Evolutionary conservation across 2,113 vertebrate genomes (phyloP), one percentile per base, ranked within the genome.

Genomic region (Melierax canorus): DNA sequence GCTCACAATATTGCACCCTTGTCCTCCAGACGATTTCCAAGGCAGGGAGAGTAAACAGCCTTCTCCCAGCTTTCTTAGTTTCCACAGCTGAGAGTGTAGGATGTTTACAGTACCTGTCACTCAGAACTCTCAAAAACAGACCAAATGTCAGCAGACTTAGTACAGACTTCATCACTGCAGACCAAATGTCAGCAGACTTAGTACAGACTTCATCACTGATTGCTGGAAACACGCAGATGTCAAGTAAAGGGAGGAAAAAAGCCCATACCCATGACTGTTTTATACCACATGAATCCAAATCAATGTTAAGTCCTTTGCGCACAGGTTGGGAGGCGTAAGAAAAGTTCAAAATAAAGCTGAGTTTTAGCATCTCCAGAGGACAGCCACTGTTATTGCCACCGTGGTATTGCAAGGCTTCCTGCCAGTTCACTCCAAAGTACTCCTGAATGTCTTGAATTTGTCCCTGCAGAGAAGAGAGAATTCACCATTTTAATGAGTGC

Each of bases 31-130:
- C 8, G 98, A 96, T 98, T 97, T 97, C 98, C 97, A 98, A 99
- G 99, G 96, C 99, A 98, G 98, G 98, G 68, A 99, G 99, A 97
- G 99, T 99, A 99, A 99, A 99, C 99, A 99, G 98, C 99, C 99
- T 99, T 98, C 99, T 99, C 99, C 99, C 99, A 98, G 99, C 99
- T 98, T 98, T 98, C 93, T 98, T 97, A 98, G 93, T 97, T 98
- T 98, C 97, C 97, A 98, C 99, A 98, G 99, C 99, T 99, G 99
- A 99, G 99, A 99, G 99, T 99, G 99, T 99, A 99, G 99, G 99
- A 99, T 99, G 99, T 99, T 99, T 99, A 99, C 99, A 99, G 95
- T 98, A 97, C 98, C 99, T 99, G 98, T 97, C 98, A 60, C 99
- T 99, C 98, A 98, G 97, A 96, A 80, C 80, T 98, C 89, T 97